Base-by-base conservation (phyloP, 1,140 invertebrate species). In the Aphaenogaster floridana region DNA sequence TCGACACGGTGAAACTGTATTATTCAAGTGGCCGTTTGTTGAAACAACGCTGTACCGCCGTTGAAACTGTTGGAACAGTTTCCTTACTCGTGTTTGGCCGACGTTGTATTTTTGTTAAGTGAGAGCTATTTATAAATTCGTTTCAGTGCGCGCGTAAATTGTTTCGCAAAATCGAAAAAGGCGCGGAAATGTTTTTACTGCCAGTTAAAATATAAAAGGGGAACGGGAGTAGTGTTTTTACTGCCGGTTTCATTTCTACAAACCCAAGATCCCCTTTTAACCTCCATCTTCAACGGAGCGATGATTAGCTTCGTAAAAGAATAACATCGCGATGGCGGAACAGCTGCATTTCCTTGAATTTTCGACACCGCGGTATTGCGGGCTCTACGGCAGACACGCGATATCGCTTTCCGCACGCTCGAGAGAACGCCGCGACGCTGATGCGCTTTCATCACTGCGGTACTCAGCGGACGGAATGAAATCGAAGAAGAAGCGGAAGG, bases 11-110 rank as follows among this genome's bases (percentile, higher is more conserved):
- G 71, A 50, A 76, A 76, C 80, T 61, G 69, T 84, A 76, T 84
- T 76, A 76, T 84, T 84, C 80, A 74, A 84, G 80, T 84, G 54
- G 80, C 42, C 34, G 69, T 84, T 74, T 76, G 57, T 84, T 76
- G 69, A 84, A 74, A 84, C 5, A 76, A 36, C 42, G 57, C 21
- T 36, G 28, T 36, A 11, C 36, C 63, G n/a, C 11, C 36, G 80
- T 50, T 39, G 69, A 76, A 83, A 39, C 54, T 36, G 50, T 48
- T 34, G 42, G 34, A 76, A 76, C n/a, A 50, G 45, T 54, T 57
- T 84, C 42, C 52, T 83, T 74, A 81, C 28, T 81, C 68, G 7
- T 21, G 9, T 61, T 72, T 28, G 39, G 17, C 13, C 42, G n/a
- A 54, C 78, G 45, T 64, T 42, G 17, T 78, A 64, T 78, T 78